Evolutionary conservation across 2,888 invertebrate species (phyloP).

Genomic region (Leptopilina drosophilae): DNA sequence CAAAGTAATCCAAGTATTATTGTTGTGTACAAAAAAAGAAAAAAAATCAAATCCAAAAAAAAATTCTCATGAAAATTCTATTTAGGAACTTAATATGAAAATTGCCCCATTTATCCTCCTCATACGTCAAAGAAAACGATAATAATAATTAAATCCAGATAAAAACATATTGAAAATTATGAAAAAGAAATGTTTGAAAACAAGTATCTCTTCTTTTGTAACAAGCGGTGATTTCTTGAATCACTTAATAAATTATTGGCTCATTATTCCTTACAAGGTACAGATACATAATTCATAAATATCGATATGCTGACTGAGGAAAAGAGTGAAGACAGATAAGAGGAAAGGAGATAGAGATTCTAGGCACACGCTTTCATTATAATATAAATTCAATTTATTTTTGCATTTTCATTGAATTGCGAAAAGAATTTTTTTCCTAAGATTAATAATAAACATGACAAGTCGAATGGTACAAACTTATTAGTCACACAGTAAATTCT

Average conservation of each 20-base stretch:
- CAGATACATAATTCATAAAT: constrained; percentile 36
- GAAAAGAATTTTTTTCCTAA: background rate
- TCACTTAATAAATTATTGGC: constrained; percentile 35
- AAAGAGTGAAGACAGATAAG: background rate
- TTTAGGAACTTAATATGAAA: background rate
- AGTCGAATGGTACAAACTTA: background rate
- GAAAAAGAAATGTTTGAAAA: constrained; percentile 7
- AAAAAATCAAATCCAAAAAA: background rate
- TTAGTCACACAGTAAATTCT: background rate
- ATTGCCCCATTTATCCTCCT: background rate
- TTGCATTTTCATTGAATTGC: no score
- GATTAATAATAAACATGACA: background rate
- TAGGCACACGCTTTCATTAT: constrained; percentile 15
- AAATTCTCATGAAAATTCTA: background rate
- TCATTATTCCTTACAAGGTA: constrained; percentile 29
- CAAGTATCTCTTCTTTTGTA: constrained; percentile 1
- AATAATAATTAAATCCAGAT: constrained; percentile 3
- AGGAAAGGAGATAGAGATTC: constrained; percentile 12
- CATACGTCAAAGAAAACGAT: background rate
- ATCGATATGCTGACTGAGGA: constrained; percentile 7
- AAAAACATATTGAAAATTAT: background rate
- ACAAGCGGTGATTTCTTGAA: constrained; percentile 1
- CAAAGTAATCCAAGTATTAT: background rate
- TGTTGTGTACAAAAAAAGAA: background rate
- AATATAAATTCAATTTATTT: background rate